These are phyloP conservation scores for Unio delphinus DNA, from an alignment of 2,888 invertebrate species.

Conservation along the genomic window DNA sequence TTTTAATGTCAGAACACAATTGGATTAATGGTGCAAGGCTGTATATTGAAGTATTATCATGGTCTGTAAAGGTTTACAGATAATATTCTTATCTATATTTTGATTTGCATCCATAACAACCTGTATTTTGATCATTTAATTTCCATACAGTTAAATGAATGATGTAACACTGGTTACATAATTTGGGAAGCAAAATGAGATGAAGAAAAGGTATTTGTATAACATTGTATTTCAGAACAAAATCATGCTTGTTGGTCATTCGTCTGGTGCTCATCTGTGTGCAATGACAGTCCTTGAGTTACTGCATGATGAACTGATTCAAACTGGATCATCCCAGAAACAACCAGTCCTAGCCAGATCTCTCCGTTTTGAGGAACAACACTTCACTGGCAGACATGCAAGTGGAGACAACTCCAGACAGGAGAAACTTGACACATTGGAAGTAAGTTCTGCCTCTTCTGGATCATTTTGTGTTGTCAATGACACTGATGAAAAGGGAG, in stretches of 20 bases:
- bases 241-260: conserved; percentile 66
- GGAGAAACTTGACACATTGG: conserved; percentile 27
- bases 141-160: too few species aligned
- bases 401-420: conserved; percentile 32
- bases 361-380: conserved; percentile 34
- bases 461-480: conserved; percentile 56
- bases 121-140: background rate
- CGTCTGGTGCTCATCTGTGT: conserved; percentile 67
- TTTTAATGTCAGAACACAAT: too few species aligned
- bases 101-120: background rate
- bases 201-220: too few species aligned
- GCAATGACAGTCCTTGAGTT: conserved; percentile 65
- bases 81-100: too few species aligned
- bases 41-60: too few species aligned
- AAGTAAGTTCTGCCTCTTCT: conserved; percentile 43
- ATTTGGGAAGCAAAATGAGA: too few species aligned
- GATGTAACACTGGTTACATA: too few species aligned
- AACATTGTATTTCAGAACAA: conserved; percentile 41
- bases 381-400: conserved; percentile 30
- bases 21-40: too few species aligned
- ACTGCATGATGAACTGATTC: conserved; percentile 47
- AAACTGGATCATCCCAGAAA: conserved; percentile 3
- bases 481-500: conserved; percentile 39
- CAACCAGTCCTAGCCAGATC: conserved; percentile 1
- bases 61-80: too few species aligned